Evolutionary conservation across 2,113 vertebrate species (phyloP).

Genomic region (Uropsilus gracilis): DNA sequence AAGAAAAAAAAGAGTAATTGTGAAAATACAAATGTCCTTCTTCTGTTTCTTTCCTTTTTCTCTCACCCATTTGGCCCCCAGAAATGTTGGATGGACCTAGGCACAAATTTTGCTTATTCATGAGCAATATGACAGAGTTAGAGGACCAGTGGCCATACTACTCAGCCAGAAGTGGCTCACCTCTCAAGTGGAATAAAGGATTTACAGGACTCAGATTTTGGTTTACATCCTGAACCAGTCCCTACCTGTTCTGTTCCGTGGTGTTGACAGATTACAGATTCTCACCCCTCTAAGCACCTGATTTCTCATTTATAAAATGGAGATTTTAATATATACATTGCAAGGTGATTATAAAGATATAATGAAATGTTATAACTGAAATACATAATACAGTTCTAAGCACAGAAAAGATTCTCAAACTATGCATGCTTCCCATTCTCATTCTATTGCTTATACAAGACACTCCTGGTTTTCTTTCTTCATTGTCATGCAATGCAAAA

Average conservation of each 20-base stretch:
- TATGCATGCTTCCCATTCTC: background rate
- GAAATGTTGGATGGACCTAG: background rate
- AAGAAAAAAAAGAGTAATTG: no score
- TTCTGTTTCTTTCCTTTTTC: background rate
- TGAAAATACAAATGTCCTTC: background rate
- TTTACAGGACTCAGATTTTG: background rate
- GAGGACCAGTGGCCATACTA: no score
- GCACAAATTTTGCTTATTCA: background rate
- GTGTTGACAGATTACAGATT: background rate
- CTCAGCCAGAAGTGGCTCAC: no score
- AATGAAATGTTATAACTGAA: background rate
- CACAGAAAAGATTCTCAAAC: background rate
- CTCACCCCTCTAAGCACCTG: background rate
- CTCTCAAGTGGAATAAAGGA: background rate
- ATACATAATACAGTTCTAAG: background rate
- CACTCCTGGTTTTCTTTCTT: background rate
- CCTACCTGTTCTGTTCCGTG: background rate
- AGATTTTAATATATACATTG: background rate
- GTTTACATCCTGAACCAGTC: background rate
- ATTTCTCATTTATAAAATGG: slow-evolving; percentile 15
- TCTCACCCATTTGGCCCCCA: background rate
- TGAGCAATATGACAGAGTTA: background rate
- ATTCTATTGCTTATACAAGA: background rate
- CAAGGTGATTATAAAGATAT: background rate
- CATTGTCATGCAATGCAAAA: background rate